Evolutionary conservation across 2,888 invertebrate genomes (phyloP).

Genomic region (Temnothorax unifasciatus): DNA sequence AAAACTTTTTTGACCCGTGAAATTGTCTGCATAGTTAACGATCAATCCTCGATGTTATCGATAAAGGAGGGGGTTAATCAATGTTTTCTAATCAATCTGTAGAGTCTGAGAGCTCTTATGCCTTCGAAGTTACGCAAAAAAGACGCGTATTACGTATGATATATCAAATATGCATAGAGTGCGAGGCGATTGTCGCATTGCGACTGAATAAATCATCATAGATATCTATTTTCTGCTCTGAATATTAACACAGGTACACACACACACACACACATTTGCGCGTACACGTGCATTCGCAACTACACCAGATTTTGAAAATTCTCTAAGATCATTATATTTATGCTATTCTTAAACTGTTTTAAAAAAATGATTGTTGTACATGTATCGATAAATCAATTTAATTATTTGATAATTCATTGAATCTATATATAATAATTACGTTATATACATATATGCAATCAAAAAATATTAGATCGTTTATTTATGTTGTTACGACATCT

Average conservation of each 20-base stretch:
- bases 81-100: background rate
- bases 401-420: no score
- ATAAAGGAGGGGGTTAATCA: background rate
- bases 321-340: background rate
- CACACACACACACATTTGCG: background rate
- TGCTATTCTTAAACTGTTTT: background rate
- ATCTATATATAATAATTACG: background rate
- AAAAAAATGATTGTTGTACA: background rate
- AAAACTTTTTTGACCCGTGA: background rate
- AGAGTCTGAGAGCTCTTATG: background rate
- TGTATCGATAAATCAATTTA: background rate
- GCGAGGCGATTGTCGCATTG: background rate
- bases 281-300: background rate
- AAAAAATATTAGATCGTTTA: background rate
- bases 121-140: background rate
- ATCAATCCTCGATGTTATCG: background rate
- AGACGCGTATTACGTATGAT: background rate
- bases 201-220: constrained; percentile 22
- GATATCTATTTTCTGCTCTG: constrained; percentile 18
- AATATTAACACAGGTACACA: background rate
- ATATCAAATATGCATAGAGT: constrained; percentile 9
- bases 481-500: background rate
- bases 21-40: background rate
- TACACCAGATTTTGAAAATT: background rate
- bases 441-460: background rate